Base-by-base conservation (phyloP, 1,140 invertebrate genomes). In the Macrobrachium rosenbergii region DNA sequence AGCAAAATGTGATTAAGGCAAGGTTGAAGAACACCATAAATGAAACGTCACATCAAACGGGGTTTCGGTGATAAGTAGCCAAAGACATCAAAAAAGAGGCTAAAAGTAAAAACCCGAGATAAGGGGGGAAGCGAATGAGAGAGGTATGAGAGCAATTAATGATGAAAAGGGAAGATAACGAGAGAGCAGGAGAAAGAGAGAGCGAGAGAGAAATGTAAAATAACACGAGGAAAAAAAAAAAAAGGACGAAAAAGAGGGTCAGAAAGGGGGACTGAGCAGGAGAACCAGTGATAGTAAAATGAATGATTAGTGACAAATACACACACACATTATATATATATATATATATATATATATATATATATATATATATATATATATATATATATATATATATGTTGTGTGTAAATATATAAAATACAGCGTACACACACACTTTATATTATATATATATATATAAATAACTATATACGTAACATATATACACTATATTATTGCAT, bases 381-480 rank as follows among this genome's bases (percentile, higher is more conserved):
- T 43, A 77, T 43, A 77, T 43, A 77, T 43, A 77, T 77, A 77
- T 77, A 77, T 77, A 76, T 76, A 76, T 76, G 28, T n/a, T n/a
- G n/a, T n/a, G n/a, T n/a, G n/a, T n/a, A n/a, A 23, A 75, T 77
- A 77, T 77, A 77, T 77, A 77, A 23, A 12, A 21, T 77, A 77
- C n/a, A n/a, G n/a, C n/a, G n/a, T n/a, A n/a, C n/a, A n/a, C n/a
- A n/a, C n/a, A n/a, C n/a, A n/a, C n/a, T n/a, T n/a, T n/a, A n/a
- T n/a, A n/a, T n/a, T 78, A 78, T 78, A 78, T 78, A 78, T 78
- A 78, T 78, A 78, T 78, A 78, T 52, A 78, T 78, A 78, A 59
- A 78, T 78, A 78, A 59, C 59, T 78, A 78, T 52, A 78, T 78
- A 78, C 37, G 59, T 45, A 59, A 52, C 0, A 78, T 78, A 78